Evolutionary conservation across 2,113 vertebrate genomes (phyloP), one percentile per base, ranked within the genome.

Genomic region (Callionymus lyra): DNA sequence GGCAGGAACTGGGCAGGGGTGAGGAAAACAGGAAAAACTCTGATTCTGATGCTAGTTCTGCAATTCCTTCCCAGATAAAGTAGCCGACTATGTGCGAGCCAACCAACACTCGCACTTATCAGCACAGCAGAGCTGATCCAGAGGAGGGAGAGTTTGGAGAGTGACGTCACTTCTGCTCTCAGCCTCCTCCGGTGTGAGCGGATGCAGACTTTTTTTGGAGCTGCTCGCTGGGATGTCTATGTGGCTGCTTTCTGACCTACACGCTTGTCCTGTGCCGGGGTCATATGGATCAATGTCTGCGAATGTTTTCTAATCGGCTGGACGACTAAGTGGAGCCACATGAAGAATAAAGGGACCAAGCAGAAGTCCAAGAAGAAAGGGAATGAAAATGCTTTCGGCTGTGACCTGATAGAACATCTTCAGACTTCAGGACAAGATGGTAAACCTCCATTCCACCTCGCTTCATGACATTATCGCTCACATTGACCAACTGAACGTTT

Each of bases 261-360:
- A 43, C 32, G 32, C 38, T 68, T 27, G 47, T 36, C 39, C 52
- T 53, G 12, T 38, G 14, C 17, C 11, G 10, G 38, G 68, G 47
- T 76, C 68, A 49, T 75, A 74, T 74, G 70, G 68, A 79, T 78
- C 71, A 34, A 70, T 77, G 38, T 47, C 52, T 12, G 53, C 10
- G 61, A 59, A 69, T 53, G 74, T 57, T 19, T 67, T 67, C 64
- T 55, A 48, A 73, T 65, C 55, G 33, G 38, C 61, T 66, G 77
- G 77, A 84, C 68, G 13, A 70, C 33, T 73, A 69, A 82, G 60
- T 65, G 80, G 77, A 77, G 63, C 74, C 92, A 90, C 89, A 97
- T 98, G 95, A 98, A 95, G 94, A 98, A 98, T 89, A 98, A 98
- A 89, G 89, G 88, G 72, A 88, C 87, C 51, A 98, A 98, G 83